phyloP scores from a whole-genome alignment of 37 sponge, comb jelly and placozoan species.

The Tethya wilhelma region DNA sequence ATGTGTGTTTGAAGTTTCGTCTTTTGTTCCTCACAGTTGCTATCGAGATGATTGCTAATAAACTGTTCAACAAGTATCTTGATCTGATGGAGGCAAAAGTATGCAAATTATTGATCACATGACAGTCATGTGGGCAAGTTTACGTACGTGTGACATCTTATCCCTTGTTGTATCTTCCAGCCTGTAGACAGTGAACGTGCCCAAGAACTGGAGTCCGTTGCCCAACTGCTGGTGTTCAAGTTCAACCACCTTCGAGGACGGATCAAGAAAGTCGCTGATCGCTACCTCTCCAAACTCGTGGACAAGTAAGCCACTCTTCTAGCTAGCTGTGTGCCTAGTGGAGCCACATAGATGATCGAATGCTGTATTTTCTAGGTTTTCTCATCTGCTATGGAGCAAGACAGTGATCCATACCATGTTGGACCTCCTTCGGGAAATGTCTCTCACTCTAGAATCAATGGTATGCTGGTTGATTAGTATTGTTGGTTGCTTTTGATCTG shows the following conservation, averaged over 20 bases:
- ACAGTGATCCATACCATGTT: conserved; percentile 64
- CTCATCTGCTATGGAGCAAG: conserved; percentile 77
- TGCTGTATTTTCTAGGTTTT: conserved; percentile 43
- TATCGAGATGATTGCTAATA: conserved; percentile 71
- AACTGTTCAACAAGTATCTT: conserved; percentile 61
- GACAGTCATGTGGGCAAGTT: neutral
- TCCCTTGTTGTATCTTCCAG: conserved; percentile 12
- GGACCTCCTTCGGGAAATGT: conserved; percentile 70
- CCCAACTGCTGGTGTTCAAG: conserved; percentile 72
- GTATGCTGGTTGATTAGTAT: neutral
- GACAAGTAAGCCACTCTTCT: conserved; percentile 42
- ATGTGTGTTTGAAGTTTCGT: neutral
- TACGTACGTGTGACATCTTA: neutral
- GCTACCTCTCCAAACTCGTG: conserved; percentile 61
- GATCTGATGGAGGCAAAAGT: conserved; percentile 66
- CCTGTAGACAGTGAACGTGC: conserved; percentile 40
- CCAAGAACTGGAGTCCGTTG: conserved; percentile 61
- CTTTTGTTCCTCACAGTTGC: conserved; percentile 36
- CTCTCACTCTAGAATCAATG: conserved; percentile 36
- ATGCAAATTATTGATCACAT: neutral
- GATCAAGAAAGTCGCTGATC: conserved; percentile 73
- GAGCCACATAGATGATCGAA: neutral
- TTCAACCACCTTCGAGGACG: conserved; percentile 71
- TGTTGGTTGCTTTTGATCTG: neutral
- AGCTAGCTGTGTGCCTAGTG: neutral